Percentiles rank a stretch among this genome's conserved stretches.
phyloP scores from a whole-genome alignment of 64 coral and sea anemone species.

The Montipora foliosa region DNA sequence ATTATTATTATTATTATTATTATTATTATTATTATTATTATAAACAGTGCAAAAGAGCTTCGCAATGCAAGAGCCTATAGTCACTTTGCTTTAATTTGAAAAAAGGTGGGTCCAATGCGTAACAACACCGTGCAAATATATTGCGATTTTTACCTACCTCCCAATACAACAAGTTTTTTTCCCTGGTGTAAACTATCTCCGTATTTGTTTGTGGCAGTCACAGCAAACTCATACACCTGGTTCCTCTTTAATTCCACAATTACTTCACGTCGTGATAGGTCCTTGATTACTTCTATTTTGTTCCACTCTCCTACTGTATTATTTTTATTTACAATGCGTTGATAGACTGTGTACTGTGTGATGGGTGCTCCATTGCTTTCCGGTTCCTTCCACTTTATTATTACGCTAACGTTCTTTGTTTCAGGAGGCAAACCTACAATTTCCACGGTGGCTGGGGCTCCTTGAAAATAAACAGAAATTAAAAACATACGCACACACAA shows the following conservation, averaged over 20 bases:
- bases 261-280: background rate
- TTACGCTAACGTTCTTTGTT: background rate
- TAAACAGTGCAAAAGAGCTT: no score
- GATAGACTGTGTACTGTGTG: background rate
- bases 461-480: background rate
- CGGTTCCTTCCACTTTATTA: background rate
- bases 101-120: no score
- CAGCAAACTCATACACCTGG: background rate
- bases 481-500: no score
- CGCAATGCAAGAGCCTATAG: no score
- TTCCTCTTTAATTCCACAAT: background rate
- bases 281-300: background rate
- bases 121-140: no score
- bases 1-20: no score
- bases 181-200: background rate
- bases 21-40: no score
- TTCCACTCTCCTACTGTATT: background rate
- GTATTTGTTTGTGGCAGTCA: background rate
- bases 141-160: background rate
- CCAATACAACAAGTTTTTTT: background rate
- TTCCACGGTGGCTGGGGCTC: background rate
- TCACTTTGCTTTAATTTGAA: no score
- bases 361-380: background rate
- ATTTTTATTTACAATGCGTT: background rate
- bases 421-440: background rate